Evolutionary conservation across 2,888 invertebrate genomes (phyloP), one percentile per base, ranked within the genome.

Genomic region (Marasmarcha lunaedactyla): DNA sequence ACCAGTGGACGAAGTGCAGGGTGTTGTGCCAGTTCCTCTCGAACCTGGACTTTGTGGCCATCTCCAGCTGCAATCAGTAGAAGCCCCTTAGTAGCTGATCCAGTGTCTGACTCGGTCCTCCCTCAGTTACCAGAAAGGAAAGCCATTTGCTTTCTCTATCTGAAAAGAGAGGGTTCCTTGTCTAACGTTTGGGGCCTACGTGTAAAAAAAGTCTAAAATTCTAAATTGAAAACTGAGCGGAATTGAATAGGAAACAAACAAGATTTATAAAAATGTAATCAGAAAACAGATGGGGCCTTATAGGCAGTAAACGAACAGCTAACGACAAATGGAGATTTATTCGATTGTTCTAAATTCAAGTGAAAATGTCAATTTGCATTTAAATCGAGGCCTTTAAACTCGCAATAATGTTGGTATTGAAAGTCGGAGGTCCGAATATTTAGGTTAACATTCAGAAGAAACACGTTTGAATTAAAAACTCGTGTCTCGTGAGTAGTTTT

Each of bases 1-100:
- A 89, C 88, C 89, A 90, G 66, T 89, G 87, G 50, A 86, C 86
- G 71, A 88, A 88, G 81, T 78, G 88, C 74, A 86, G 87, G 63
- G 85, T 87, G 81, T 87, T 90, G 74, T 85, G 89, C 87, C 87
- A 88, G 63, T 87, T 87, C 55, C 84, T 76, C 73, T 85, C 84
- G 71, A 85, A 86, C 58, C 84, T 76, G 62, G 85, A 84, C 59
- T 84, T 85, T 50, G 85, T 78, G 46, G 86, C 86, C 69, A 84
- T 84, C 55, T 79, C 79, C 63, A 87, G 81, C 81, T 84, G 84
- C 69, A 84, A 84, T 79, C 73, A 83, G 81, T 63, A 81, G 79
- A 77, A 78, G 71, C 78, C 76, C 78, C 78, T 81, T 83, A 83
- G 76, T 72, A 73, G 76, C 62, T 46, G 65, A 63, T 64, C 71